Evolutionary conservation across 2,113 vertebrate genomes (phyloP).

Genomic region (Anas platyrhynchos): DNA sequence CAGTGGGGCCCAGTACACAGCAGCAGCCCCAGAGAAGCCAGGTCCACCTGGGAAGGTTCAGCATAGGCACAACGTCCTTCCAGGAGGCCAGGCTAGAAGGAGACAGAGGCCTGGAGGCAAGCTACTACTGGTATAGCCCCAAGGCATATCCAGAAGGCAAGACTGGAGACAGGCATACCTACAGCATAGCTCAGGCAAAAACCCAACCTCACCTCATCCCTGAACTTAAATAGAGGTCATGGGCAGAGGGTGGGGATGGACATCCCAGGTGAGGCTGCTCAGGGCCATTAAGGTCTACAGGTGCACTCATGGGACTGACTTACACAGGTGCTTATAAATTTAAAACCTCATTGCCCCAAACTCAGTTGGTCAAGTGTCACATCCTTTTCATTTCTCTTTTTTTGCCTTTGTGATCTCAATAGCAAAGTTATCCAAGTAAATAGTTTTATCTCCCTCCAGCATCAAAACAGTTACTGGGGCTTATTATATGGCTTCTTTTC

Average conservation of each 20-base stretch:
- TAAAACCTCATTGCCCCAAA: neutral
- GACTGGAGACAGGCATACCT: neutral
- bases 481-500: neutral
- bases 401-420: neutral
- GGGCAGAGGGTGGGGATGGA: neutral
- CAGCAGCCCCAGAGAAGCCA: neutral
- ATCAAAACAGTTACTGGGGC: neutral
- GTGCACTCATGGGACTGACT: neutral
- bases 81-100: neutral
- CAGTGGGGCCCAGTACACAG: rapidly evolving
- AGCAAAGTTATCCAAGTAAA: neutral
- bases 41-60: neutral
- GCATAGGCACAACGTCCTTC: neutral
- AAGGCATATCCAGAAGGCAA: neutral
- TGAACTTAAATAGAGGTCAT: neutral
- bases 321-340: neutral
- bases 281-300: neutral
- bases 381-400: neutral
- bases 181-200: neutral
- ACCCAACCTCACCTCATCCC: neutral
- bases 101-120: neutral
- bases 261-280: neutral
- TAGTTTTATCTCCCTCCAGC: neutral
- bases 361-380: neutral
- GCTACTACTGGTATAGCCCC: neutral